Percentiles rank a stretch among this genome's conserved stretches.
Evolutionary conservation across 2,113 vertebrate genomes (phyloP).

Genomic region (Myiozetetes cayanensis): DNA sequence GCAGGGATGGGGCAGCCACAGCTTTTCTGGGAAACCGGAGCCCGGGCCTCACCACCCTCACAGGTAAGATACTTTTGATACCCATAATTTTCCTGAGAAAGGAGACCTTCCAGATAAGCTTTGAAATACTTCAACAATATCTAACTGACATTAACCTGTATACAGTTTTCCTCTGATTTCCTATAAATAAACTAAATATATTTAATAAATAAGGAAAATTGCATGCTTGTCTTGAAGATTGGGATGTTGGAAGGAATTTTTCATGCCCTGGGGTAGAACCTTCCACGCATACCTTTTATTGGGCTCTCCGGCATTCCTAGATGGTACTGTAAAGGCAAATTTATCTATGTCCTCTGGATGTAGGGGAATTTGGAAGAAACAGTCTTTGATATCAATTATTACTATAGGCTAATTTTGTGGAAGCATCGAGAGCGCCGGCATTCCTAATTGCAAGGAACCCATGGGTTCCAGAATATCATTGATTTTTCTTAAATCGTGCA

Average conservation of each 20-base stretch:
- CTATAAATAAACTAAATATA: neutral
- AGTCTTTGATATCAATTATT: too few species aligned
- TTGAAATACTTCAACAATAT: neutral
- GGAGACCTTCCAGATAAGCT: neutral
- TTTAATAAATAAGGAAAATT: neutral
- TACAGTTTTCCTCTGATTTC: neutral
- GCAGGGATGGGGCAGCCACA: neutral
- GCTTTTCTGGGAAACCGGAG: neutral
- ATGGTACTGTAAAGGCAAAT: too few species aligned
- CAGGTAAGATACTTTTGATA: neutral
- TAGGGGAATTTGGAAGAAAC: too few species aligned
- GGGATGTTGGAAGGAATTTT: neutral
- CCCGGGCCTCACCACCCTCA: rapidly evolving
- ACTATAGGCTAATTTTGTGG: too few species aligned
- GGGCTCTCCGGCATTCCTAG: too few species aligned
- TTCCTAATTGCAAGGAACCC: too few species aligned
- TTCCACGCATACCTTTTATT: too few species aligned
- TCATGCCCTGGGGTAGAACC: too few species aligned
- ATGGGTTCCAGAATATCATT: too few species aligned
- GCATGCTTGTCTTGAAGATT: neutral
- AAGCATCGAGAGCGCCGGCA: too few species aligned
- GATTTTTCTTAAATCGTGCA: too few species aligned
- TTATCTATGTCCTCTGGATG: too few species aligned
- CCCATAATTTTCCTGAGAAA: neutral
- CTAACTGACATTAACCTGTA: neutral